Conservation (phyloP, 2,113 vertebrate genomes). For the Scomber colias region DNA sequence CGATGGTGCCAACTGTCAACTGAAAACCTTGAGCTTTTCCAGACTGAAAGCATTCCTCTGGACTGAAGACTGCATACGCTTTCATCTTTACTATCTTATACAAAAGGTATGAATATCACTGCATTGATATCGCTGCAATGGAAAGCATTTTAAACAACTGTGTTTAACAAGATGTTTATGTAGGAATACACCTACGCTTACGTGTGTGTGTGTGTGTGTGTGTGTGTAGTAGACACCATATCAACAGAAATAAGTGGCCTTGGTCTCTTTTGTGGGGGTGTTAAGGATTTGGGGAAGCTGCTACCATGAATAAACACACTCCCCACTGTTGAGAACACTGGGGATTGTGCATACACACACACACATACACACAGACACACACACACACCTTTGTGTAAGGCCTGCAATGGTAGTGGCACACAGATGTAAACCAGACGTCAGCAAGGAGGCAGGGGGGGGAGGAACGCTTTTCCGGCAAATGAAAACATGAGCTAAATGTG, state of each 20-base stretch:
- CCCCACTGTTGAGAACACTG: slow-evolving; percentile 30
- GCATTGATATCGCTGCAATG: neutral
- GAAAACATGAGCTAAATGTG: slow-evolving; percentile 8
- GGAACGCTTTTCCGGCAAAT: slow-evolving; percentile 11
- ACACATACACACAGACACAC: slow-evolving; percentile 48
- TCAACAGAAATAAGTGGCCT: slow-evolving; percentile 10
- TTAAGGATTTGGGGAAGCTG: slow-evolving; percentile 55
- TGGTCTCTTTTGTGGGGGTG: slow-evolving; percentile 28
- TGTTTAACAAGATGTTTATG: too few species aligned
- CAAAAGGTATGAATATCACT: neutral
- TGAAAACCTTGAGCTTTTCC: slow-evolving; percentile 48
- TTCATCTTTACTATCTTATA: neutral
- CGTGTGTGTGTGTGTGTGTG: neutral
- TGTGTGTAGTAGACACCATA: neutral
- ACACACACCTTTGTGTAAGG: slow-evolving; percentile 52
- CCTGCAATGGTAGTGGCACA: slow-evolving; percentile 34
- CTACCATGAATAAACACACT: slow-evolving; percentile 61
- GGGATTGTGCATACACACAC: slow-evolving; percentile 30
- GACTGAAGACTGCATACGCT: neutral
- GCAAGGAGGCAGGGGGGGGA: neutral
- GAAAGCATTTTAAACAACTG: neutral
- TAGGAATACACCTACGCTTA: neutral
- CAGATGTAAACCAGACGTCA: slow-evolving; percentile 63
- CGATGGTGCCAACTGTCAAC: slow-evolving; percentile 54
- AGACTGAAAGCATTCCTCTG: slow-evolving; percentile 57